Percentiles rank a stretch among this genome's conserved stretches.
Evolutionary conservation across 2,113 vertebrate genomes (phyloP).

Genomic region (Desmodus rotundus): DNA sequence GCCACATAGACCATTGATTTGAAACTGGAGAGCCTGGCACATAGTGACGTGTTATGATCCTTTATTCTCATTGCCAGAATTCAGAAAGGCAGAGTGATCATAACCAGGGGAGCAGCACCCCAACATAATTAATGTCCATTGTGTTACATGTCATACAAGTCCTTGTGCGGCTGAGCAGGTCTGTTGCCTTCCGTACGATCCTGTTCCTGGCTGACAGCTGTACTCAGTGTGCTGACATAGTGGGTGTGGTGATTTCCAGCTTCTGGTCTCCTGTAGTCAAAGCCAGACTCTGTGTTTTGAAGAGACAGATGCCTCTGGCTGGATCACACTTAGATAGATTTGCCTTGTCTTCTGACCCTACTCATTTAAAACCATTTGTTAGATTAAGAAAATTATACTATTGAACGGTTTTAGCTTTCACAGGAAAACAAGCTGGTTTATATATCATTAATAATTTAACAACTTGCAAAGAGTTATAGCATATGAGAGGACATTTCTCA

Average conservation of each 20-base stretch:
- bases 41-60: neutral
- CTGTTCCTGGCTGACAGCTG: neutral
- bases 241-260: neutral
- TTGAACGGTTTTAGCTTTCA: neutral
- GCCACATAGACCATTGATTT: neutral
- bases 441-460: conserved; percentile 41
- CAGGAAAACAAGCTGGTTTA: neutral
- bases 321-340: neutral
- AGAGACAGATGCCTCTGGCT: neutral
- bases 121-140: neutral
- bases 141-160: neutral
- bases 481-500: neutral
- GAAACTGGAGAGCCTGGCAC: neutral
- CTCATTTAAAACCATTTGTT: conserved; percentile 12
- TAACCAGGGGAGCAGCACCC: neutral
- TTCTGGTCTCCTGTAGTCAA: neutral
- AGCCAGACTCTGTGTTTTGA: neutral
- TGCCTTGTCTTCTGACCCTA: neutral
- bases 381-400: neutral
- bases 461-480: neutral
- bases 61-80: neutral
- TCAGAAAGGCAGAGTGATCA: neutral
- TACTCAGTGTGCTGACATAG: neutral
- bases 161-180: neutral
- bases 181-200: neutral